Base-by-base conservation (phyloP, 2,888 invertebrate genomes). In the Augiades crinisus region DNA sequence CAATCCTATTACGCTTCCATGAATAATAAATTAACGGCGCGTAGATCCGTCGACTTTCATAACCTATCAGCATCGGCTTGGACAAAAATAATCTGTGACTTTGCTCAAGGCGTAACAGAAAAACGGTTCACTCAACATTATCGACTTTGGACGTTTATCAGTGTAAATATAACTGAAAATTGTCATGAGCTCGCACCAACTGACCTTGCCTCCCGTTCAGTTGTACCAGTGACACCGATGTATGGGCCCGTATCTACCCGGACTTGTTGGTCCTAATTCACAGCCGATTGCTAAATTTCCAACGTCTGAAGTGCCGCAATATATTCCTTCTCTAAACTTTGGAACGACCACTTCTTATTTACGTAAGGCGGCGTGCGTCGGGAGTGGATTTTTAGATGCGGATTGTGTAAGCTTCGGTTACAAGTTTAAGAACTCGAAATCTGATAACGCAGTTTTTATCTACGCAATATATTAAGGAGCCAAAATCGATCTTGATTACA, bases 261-360 rank as follows among this genome's bases (percentile, higher is more conserved):
- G 36, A 21, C 43, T 17, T 34, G 19, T 36, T 7, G 34, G n/a
- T 30, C 16, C 10, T 30, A 10, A 12, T 30, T 5, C 30, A n/a
- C 10, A 30, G 8, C 12, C 12, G 12, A 37, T 51, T 51, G 36
- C 36, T 37, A 51, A 37, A 53, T 24, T 27, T 33, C 31, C 19
- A 30, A 31, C 51, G 10, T 34, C 27, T 36, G 24, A 24, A 33
- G 40, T 50, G 41, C 53, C 22, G 56, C 41, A 50, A 53, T 40
- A 40, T 22, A 51, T 51, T 44, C 34, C 49, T 56, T 43, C 16
- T 50, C 17, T 33, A 43, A 55, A 46, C 43, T 43, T 51, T 55
- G 24, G 47, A 14, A 46, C 31, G 31, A 24, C 13, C 36, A 30
- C 27, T 41, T 47, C 33, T 40, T 12, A 45, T 53, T 53, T 50